Percentiles rank a stretch among this genome's conserved stretches.
Conservation (phyloP, 2,113 vertebrate genomes). For the Redunca redunca region DNA sequence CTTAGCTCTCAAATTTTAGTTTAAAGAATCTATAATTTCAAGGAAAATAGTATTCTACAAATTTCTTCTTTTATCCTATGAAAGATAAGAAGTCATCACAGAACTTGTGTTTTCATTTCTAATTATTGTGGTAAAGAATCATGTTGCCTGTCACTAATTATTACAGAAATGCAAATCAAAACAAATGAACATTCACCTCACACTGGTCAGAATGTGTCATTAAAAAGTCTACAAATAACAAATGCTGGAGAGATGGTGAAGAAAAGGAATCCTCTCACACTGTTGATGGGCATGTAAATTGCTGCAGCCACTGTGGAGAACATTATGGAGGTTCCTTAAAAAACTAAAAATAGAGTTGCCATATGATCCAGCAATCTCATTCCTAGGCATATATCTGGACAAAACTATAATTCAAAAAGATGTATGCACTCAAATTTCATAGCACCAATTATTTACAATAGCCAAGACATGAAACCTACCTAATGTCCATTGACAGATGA, state of each 20-base stretch:
- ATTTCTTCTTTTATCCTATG: background rate
- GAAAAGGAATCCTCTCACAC: background rate
- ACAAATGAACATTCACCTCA: background rate
- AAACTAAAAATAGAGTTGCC: background rate
- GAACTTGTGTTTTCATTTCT: background rate
- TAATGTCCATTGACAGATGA: background rate
- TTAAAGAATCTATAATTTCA: background rate
- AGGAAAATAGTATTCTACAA: background rate
- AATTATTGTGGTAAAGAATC: background rate
- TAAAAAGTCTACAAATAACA: background rate
- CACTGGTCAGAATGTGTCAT: background rate
- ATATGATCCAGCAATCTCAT: background rate
- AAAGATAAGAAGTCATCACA: background rate
- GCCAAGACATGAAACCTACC: background rate
- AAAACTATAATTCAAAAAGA: background rate
- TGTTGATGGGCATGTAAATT: background rate
- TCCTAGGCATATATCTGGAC: background rate
- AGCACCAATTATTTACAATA: background rate
- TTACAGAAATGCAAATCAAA: background rate
- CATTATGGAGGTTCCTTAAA: background rate
- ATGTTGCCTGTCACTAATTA: background rate
- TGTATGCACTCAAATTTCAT: background rate
- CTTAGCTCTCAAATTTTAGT: background rate
- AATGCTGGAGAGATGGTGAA: background rate
- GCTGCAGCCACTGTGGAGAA: background rate